Percentiles rank a stretch among this genome's conserved stretches.
phyloP scores from a whole-genome alignment of 2,888 invertebrate species.

The Pristionchus arcanus region DNA sequence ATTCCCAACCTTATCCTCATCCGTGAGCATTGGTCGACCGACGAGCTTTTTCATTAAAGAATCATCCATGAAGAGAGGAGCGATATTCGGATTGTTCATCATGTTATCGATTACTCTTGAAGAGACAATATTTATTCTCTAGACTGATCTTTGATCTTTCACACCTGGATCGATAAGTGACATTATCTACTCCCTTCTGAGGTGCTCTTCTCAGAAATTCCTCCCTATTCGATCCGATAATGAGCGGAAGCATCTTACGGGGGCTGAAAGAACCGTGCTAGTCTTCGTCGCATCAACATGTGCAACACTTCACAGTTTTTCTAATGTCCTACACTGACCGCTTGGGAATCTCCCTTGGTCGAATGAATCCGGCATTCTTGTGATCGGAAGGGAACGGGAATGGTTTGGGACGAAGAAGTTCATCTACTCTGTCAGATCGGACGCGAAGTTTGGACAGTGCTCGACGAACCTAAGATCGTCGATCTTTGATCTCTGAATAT shows the following conservation, averaged over 20 bases:
- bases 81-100: slow-evolving; percentile 72
- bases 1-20: slow-evolving; percentile 64
- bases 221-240: slow-evolving; percentile 66
- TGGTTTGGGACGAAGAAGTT: slow-evolving; percentile 47
- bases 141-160: background rate
- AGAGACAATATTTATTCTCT: background rate
- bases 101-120: slow-evolving; percentile 63
- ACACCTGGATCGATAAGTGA: slow-evolving; percentile 31
- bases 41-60: background rate
- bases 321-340: background rate
- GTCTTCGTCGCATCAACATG: no score
- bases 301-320: no score
- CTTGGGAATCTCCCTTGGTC: slow-evolving; percentile 50
- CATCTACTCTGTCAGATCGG: slow-evolving; percentile 54
- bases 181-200: slow-evolving; percentile 12
- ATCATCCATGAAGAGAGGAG: slow-evolving; percentile 71
- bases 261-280: slow-evolving; percentile 59
- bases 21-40: slow-evolving; percentile 61
- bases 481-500: background rate
- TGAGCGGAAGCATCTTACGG: slow-evolving; percentile 74
- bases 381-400: slow-evolving; percentile 50
- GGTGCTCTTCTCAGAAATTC: slow-evolving; percentile 55
- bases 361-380: slow-evolving; percentile 55
- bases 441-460: slow-evolving; percentile 23
- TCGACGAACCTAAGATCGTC: background rate